Evolutionary conservation across 1,140 invertebrate species (phyloP).

Genomic region (Batillaria attramentaria): DNA sequence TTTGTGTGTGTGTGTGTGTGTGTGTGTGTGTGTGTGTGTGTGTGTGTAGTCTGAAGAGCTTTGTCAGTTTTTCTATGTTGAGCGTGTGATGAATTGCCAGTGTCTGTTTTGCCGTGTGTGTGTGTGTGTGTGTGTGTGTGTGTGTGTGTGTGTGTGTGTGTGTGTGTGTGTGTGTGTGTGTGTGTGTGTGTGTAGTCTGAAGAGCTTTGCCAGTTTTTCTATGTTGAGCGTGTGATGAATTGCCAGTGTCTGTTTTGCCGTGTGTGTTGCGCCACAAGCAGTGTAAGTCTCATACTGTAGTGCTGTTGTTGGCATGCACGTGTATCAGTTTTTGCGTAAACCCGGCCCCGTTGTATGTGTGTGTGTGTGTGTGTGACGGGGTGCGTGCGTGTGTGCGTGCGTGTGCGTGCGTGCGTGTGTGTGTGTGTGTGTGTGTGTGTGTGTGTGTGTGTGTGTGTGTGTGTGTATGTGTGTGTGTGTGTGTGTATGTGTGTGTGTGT

Average conservation of each 20-base stretch:
- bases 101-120: neutral
- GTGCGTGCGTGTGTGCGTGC: neutral
- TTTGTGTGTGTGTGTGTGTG: neutral
- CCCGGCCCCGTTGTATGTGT: no score
- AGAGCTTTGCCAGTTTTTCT: no score
- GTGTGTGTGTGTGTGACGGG: neutral
- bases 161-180: neutral
- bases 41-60: no score
- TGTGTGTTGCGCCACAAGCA: no score
- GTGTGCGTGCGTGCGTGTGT: conserved; percentile 12
- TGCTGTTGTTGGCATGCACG: no score
- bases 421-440: conserved; percentile 21
- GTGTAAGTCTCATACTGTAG: no score
- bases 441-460: conserved; percentile 7
- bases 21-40: conserved; percentile 10
- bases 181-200: neutral
- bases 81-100: neutral
- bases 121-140: conserved; percentile 10
- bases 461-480: neutral
- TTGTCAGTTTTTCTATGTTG: neutral
- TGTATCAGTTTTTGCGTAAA: no score
- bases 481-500: conserved; percentile 12
- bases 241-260: no score
- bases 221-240: no score
- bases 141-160: neutral